Conservation (phyloP, 64 coral and sea anemone species). For the Montipora capricornis region DNA sequence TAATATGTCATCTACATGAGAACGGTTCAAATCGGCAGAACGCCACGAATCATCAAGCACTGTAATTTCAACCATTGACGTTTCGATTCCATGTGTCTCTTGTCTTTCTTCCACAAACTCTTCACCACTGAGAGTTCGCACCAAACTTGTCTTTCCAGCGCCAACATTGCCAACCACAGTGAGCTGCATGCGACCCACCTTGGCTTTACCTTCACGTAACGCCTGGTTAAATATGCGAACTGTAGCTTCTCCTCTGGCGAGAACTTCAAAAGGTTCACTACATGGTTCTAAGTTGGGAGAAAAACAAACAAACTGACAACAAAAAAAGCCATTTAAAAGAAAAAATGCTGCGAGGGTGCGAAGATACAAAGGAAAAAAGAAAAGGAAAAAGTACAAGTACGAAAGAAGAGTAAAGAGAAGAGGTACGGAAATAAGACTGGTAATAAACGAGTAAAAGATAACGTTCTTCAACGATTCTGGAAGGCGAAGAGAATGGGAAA, state of each 20-base stretch:
- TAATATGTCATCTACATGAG: slow-evolving; percentile 73
- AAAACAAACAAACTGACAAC: background rate
- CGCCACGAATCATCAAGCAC: slow-evolving; percentile 73
- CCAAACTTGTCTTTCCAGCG: slow-evolving; percentile 77
- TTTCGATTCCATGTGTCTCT: slow-evolving; percentile 77
- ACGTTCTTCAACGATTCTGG: too few relatives aligned
- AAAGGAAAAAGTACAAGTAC: too few relatives aligned
- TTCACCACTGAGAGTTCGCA: slow-evolving; percentile 57
- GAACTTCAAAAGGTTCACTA: slow-evolving; percentile 80
- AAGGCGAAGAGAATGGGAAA: too few relatives aligned
- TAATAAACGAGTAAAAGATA: too few relatives aligned
- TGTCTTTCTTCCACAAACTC: slow-evolving; percentile 62
- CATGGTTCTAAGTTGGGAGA: background rate
- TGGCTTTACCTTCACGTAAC: slow-evolving; percentile 59
- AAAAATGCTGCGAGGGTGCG: too few relatives aligned
- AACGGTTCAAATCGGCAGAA: slow-evolving; percentile 56
- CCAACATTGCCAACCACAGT: slow-evolving; percentile 79
- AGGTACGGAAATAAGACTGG: too few relatives aligned
- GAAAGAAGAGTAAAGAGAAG: too few relatives aligned
- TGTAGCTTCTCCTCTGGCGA: slow-evolving; percentile 72
- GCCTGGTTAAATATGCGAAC: slow-evolving; percentile 70
- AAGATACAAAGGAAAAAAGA: too few relatives aligned
- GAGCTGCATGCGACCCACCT: slow-evolving; percentile 54
- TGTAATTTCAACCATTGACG: slow-evolving; percentile 72
- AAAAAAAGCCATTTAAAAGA: too few relatives aligned